Evolutionary conservation across 1,140 invertebrate genomes (phyloP), one percentile per base, ranked within the genome.

Genomic region (Drosophila rufa): DNA sequence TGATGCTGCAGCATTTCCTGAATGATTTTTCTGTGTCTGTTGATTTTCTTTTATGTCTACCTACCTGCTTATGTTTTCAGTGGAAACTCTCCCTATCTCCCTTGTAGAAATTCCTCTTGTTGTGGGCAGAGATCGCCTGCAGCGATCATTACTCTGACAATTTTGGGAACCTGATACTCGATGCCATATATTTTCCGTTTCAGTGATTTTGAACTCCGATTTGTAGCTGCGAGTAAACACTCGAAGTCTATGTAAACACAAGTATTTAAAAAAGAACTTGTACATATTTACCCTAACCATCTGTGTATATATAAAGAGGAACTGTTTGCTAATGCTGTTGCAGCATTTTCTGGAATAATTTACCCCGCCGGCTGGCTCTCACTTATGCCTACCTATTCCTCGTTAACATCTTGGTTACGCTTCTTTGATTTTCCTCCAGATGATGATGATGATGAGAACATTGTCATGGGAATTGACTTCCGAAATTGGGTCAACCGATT

Each of bases 341-440:
- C 8, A 9, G 33, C 6, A 19, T 12, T 36, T 65, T 3, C 17
- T 19, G 4, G 19, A 43, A 43, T 1, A 71, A 42, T 51, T 43
- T 30, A 6, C 11, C 19, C 4, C 9, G 4, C n/a, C 8, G 25
- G 30, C 46, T 53, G 30, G 11, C 50, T 12, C 11, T 7, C 2
- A 40, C 17, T 64, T 11, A 67, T 81, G 79, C 7, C 38, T 14
- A 46, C 79, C 79, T 77, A 46, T 38, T 73, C 14, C 14, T 22
- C 4, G 61, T 27, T 19, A 5, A n/a, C 36, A 42, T 42, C 3
- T 53, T 77, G 56, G 79, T 73, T 70, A 78, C 79, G 73, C 73
- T 73, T 78, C 60, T 46, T 51, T 82, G 79, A 55, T 82, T 80
- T 79, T n/a, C 36, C 15, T 12, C 19, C n/a, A 46, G 42, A 46